Base-by-base conservation (phyloP, 1,140 invertebrate genomes). In the Zophobas atratus region DNA sequence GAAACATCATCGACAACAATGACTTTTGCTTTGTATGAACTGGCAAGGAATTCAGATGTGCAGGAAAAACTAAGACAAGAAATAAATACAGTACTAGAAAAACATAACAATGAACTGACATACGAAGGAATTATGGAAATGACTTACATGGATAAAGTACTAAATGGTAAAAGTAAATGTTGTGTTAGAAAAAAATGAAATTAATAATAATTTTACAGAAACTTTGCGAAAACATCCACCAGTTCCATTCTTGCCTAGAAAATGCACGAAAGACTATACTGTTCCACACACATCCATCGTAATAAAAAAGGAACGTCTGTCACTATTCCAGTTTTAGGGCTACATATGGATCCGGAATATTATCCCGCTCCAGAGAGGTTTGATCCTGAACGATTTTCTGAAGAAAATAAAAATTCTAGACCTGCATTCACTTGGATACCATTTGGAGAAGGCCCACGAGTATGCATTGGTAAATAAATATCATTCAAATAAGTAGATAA, bases 331-430 rank as follows among this genome's bases (percentile, higher is more conserved):
- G 85, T 90, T 1, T 87, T 89, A 43, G 89, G 88, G 0, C 85
- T 95, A 43, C 93, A 95, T 77, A 87, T 88, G 5, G 89, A 92
- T 86, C 86, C 87, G 1, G 80, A 88, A 1, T 85, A 88, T 78
- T 95, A 89, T 84, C 87, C 90, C 2, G 86, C 94, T 79, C 93
- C 93, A 3, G 87, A 91, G 5, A 85, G 81, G 5, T 95, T 93
- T 80, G 88, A 93, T 85, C 94, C 94, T 0, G 91, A 93, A 56
- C 86, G 92, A 77, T 94, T 94, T 82, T 83, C 86, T n/a, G 84
- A 88, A 2, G 89, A 90, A 77, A 80, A 80, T 34, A 88, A 86
- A 75, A 80, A 76, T 0, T 78, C 79, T 2, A 77, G 82, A 41
- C 82, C 84, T 34, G 84, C 82, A 1, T 86, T 81, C 60, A 84